Percentiles rank a stretch among this genome's conserved stretches.
Evolutionary conservation across 2,797 vertebrate species (phyloP).

Genomic region (Gallinago stenura): DNA sequence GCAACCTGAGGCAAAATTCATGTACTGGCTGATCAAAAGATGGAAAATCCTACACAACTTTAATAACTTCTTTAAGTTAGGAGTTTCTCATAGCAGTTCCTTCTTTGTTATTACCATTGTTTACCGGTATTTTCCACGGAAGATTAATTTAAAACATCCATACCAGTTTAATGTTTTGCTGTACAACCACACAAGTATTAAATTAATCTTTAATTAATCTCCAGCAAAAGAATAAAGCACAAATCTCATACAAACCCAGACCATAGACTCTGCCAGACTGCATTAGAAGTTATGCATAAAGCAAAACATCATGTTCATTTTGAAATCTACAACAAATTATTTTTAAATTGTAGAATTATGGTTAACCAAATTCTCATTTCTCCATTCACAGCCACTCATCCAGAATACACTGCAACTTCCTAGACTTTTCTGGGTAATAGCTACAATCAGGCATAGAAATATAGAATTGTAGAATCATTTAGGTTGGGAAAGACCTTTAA

Average conservation of each 20-base stretch:
- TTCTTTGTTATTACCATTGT: constrained; percentile 22
- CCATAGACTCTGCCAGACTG: background rate
- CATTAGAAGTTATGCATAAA: background rate
- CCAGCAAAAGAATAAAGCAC: background rate
- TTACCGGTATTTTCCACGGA: constrained; percentile 37
- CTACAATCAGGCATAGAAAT: background rate
- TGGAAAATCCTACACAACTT: constrained; percentile 41
- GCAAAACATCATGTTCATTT: background rate
- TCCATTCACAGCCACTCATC: background rate
- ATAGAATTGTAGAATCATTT: background rate
- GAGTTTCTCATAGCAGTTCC: background rate
- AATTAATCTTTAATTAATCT: background rate
- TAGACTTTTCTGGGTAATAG: background rate
- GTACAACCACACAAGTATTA: background rate
- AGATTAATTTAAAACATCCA: constrained; percentile 41
- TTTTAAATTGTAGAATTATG: background rate
- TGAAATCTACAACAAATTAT: background rate
- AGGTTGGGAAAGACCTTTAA: background rate
- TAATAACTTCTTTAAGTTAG: background rate
- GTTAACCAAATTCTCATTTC: background rate
- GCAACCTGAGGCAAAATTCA: background rate
- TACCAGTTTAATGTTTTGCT: background rate
- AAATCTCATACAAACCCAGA: background rate
- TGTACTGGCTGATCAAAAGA: background rate
- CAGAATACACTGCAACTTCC: background rate